A percentile compares a stretch with the other conserved stretches of the same genome.
These are phyloP conservation scores for Oostethus manadensis DNA, from an alignment of 2,113 vertebrate genomes.

Conservation along the genomic window DNA sequence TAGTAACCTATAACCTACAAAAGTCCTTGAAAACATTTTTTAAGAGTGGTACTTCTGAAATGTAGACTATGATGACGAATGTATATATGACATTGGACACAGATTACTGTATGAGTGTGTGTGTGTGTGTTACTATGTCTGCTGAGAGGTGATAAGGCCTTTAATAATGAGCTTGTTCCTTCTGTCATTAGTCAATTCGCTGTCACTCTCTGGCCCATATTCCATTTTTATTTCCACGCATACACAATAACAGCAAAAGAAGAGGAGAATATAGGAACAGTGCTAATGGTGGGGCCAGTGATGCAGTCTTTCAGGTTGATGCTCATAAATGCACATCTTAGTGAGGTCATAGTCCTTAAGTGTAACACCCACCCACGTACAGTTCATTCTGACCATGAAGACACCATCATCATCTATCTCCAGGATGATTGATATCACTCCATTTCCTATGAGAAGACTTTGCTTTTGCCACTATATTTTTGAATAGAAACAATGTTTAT, in stretches of 20 bases:
- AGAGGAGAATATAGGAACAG: conserved; percentile 8
- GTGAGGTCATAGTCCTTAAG: conserved; percentile 13
- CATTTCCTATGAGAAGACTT: conserved; percentile 17
- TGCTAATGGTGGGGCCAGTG: conserved; percentile 17
- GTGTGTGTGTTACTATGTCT: conserved; percentile 33
- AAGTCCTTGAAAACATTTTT: conserved; percentile 25
- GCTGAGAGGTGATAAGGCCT: conserved; percentile 60
- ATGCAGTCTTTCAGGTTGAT: not conserved
- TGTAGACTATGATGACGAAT: conserved; percentile 47
- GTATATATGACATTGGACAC: not conserved
- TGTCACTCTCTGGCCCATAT: conserved; percentile 42
- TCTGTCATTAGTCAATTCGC: conserved; percentile 56
- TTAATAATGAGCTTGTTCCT: conserved; percentile 49
- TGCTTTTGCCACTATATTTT: too few species aligned
- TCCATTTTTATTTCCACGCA: conserved; percentile 37
- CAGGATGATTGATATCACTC: conserved; percentile 16
- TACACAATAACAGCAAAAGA: conserved; percentile 20
- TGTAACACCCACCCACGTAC: conserved; percentile 7
- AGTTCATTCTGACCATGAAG: conserved; percentile 6
- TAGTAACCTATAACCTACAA: conserved; percentile 25
- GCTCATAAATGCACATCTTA: conserved; percentile 1
- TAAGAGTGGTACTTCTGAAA: conserved; percentile 20
- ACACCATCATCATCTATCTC: conserved; percentile 4
- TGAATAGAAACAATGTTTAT: not conserved
- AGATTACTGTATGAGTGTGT: conserved; percentile 9